These are phyloP conservation scores for Cephus pulcher DNA, from an alignment of 2,888 invertebrate genomes.

Conservation along the genomic window DNA sequence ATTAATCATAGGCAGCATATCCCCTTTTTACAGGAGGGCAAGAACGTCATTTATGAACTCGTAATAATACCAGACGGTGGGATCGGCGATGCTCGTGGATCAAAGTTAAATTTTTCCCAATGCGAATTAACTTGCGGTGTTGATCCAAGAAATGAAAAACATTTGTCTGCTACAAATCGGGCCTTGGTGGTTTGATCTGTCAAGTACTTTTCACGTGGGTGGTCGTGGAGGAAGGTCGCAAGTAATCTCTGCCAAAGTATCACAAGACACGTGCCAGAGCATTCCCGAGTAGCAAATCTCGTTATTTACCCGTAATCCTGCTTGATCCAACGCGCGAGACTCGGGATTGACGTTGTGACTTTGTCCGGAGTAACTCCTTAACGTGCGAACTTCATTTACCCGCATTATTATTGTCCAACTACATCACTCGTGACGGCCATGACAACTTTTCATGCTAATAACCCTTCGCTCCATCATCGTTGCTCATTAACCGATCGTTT, in stretches of 20 bases:
- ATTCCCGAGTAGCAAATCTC: background rate
- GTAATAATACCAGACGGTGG: background rate
- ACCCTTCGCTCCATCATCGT: background rate
- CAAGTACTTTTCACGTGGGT: background rate
- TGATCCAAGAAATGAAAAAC: background rate
- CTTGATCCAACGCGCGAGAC: background rate
- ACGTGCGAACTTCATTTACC: background rate
- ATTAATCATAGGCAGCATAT: conserved; percentile 33
- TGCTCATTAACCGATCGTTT: background rate
- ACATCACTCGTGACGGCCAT: background rate
- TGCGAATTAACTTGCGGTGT: background rate
- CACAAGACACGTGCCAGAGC: background rate
- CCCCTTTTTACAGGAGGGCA: background rate
- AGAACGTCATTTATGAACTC: background rate
- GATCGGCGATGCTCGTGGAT: background rate
- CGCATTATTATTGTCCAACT: background rate
- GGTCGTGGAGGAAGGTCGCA: background rate
- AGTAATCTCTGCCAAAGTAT: conserved; percentile 13
- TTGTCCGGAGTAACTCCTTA: background rate
- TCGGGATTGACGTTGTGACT: background rate
- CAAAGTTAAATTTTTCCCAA: background rate
- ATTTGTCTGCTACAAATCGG: no score
- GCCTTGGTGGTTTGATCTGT: background rate
- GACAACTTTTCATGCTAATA: background rate
- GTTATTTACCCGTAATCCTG: background rate